These are phyloP conservation scores for Sialia sialis DNA, from an alignment of 2,113 vertebrate species.

Conservation along the genomic window DNA sequence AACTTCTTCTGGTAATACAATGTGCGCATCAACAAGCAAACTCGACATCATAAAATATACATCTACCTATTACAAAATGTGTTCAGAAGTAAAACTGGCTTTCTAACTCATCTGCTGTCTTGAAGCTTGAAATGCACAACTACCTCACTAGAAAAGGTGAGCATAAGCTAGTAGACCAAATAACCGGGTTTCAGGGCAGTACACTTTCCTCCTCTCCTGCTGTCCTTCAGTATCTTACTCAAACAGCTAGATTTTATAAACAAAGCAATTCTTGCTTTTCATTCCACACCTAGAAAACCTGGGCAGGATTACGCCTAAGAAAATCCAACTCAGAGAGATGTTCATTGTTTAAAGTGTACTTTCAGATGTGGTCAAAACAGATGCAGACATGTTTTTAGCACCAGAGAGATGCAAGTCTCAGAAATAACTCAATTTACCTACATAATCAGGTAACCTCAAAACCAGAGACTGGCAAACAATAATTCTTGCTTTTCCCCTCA, in stretches of 20 bases:
- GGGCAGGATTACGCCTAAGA: neutral
- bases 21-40: neutral
- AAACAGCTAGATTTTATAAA: neutral
- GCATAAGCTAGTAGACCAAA: neutral
- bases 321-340: neutral
- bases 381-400: neutral
- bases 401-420: neutral
- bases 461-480: neutral
- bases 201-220: neutral
- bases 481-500: neutral
- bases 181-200: neutral
- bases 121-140: neutral
- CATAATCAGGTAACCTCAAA: neutral
- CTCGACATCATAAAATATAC: neutral
- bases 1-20: neutral
- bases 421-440: constrained; percentile 2
- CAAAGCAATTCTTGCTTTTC: neutral
- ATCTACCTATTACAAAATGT: neutral
- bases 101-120: neutral
- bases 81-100: neutral
- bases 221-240: neutral
- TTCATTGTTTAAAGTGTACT: neutral
- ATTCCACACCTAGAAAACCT: neutral
- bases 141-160: neutral
- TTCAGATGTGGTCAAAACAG: constrained; percentile 18